phyloP scores from a whole-genome alignment of 2,113 vertebrate genomes.

The Zosterops borbonicus region DNA sequence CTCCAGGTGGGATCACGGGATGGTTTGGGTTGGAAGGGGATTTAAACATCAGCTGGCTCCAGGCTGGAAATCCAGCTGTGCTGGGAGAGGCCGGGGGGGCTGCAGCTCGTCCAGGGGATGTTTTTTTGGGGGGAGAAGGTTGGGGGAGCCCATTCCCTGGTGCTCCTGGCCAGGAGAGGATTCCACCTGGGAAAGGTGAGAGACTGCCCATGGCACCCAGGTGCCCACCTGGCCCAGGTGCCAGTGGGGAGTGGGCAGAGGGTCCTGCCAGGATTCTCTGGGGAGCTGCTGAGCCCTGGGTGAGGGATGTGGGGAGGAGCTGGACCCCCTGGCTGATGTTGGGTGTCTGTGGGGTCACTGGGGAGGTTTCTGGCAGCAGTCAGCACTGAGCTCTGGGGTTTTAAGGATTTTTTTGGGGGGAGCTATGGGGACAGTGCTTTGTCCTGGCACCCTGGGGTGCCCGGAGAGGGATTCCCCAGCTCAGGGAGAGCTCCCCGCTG shows the following conservation, averaged over 20 bases:
- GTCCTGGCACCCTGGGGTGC: neutral
- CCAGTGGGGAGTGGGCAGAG: rapidly evolving
- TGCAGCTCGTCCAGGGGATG: rapidly evolving
- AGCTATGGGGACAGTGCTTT: too few relatives aligned
- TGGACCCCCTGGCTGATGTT: rapidly evolving
- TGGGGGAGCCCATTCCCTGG: neutral
- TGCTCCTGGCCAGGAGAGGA: neutral
- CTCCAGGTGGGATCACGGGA: neutral
- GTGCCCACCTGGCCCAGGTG: rapidly evolving
- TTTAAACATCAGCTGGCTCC: rapidly evolving
- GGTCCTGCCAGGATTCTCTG: neutral
- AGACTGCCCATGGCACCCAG: rapidly evolving
- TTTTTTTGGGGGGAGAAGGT: rapidly evolving
- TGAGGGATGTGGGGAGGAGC: rapidly evolving
- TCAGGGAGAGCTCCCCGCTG: neutral
- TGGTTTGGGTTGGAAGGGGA: neutral
- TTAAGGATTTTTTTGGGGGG: too few relatives aligned
- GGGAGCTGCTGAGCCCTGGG: neutral
- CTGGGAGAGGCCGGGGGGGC: rapidly evolving
- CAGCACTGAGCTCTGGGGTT: neutral
- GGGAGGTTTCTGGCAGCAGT: neutral
- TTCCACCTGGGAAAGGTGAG: neutral
- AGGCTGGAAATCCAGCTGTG: neutral
- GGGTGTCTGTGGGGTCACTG: neutral
- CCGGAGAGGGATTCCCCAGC: rapidly evolving